These are phyloP conservation scores for Hydrocynus forskahlii DNA, from an alignment of 2,797 vertebrate genomes.

Conservation along the genomic window DNA sequence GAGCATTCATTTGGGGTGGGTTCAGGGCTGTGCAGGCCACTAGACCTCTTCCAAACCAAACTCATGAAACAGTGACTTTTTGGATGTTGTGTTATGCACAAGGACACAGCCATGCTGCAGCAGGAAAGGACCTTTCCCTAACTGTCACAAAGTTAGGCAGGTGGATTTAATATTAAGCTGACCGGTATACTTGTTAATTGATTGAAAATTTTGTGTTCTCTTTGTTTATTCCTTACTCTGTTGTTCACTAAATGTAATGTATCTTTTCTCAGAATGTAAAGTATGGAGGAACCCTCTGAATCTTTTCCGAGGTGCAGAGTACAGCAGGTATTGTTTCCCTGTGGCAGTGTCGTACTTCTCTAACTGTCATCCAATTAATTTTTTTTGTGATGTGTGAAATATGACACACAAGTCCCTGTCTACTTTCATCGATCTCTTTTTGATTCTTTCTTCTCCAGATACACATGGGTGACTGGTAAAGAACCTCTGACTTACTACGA, in stretches of 20 bases:
- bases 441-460: conserved; percentile 72
- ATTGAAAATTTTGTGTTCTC: background rate
- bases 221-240: background rate
- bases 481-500: conserved; percentile 98
- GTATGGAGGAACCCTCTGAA: conserved; percentile 99
- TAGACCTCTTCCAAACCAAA: too few relatives aligned
- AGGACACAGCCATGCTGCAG: too few relatives aligned
- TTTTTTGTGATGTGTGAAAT: background rate
- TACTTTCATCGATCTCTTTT: too few relatives aligned
- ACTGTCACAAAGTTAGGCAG: too few relatives aligned
- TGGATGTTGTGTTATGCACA: too few relatives aligned
- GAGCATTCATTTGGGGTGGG: too few relatives aligned
- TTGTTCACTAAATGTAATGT: background rate
- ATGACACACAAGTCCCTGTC: background rate
- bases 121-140: too few relatives aligned
- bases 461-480: conserved; percentile 97
- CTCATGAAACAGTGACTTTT: too few relatives aligned
- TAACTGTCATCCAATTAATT: background rate
- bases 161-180: too few relatives aligned
- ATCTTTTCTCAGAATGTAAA: conserved; percentile 87
- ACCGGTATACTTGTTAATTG: too few relatives aligned
- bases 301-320: conserved; percentile 96
- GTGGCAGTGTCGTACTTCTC: background rate
- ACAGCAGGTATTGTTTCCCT: conserved; percentile 88
- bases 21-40: too few relatives aligned